Percentiles rank a stretch among this genome's conserved stretches.
Conservation (phyloP, 2,888 invertebrate genomes). For the Pollenia labialis region DNA sequence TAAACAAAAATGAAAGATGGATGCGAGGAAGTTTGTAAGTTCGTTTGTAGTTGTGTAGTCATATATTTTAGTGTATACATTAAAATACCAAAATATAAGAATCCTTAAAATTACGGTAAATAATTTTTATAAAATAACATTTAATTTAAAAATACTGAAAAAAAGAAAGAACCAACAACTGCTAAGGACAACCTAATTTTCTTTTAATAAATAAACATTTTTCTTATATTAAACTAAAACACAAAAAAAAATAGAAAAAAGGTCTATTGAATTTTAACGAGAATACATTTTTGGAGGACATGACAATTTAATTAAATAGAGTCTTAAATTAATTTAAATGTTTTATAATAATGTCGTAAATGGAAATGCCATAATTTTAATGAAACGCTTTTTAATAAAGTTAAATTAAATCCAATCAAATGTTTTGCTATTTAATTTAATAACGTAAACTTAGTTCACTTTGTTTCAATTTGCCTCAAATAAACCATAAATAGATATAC, state of each 20-base stretch:
- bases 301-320: background rate
- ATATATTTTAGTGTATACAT: too few species aligned
- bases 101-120: slow-evolving; percentile 7
- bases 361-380: background rate
- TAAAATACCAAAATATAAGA: background rate
- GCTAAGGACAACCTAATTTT: slow-evolving; percentile 43
- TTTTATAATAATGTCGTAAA: background rate
- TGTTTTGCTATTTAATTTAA: too few species aligned
- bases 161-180: background rate
- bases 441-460: too few species aligned
- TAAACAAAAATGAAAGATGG: background rate
- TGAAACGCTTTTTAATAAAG: too few species aligned
- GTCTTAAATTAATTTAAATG: background rate
- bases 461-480: too few species aligned
- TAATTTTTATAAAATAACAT: slow-evolving; percentile 13
- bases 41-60: too few species aligned
- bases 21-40: background rate
- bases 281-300: background rate
- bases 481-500: too few species aligned
- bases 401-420: too few species aligned
- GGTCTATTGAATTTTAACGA: background rate
- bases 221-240: background rate
- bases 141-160: background rate
- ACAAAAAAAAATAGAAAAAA: background rate
- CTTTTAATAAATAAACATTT: slow-evolving; percentile 48